Base-by-base conservation (phyloP, 2,113 vertebrate genomes). In the Coreoperca whiteheadi region DNA sequence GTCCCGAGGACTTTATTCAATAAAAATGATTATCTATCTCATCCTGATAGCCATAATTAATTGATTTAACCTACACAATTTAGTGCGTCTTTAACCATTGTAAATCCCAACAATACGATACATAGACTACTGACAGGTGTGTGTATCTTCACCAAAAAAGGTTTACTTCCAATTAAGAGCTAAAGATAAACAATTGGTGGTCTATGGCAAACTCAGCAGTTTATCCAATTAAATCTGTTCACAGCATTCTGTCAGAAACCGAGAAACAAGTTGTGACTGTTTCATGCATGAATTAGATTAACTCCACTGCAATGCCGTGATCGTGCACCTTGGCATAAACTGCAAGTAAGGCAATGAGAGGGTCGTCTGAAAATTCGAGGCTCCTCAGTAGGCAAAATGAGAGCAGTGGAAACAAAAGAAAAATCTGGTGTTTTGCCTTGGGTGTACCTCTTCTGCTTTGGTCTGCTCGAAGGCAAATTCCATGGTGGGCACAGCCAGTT, bases 401-500 rank as follows among this genome's bases (percentile, higher is more conserved):
- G 2, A 50, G n/a, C 18, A 37, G 41, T 20, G n/a, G 64, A 71
- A 57, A 25, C 72, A 25, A 53, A 53, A 14, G 48, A 39, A 68
- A 61, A 56, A 30, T 30, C 1, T 50, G 12, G 12, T 54, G 25
- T 25, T 18, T 50, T 74, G 57, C 28, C 34, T 20, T 41, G 12
- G 7, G 0, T 65, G 57, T 95, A 98, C 97, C 97, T 97, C 93
- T 54, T 97, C 93, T 73, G 89, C 65, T 92, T 78, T 94, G 77
- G 90, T 87, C 88, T 97, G 96, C 77, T 97, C 95, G 16, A 97
- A 97, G 75, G 95, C 92, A 89, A 99, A 98, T 88, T 98, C 96
- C 4, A 85, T n/a, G 14, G 95, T 94, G 53, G 98, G 97, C 34
- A 98, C 94, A 72, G 96, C 97, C 10, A 99, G 95, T 15, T 96